Base-by-base conservation (phyloP, 2,797 vertebrate genomes). In the Saxicola maurus region DNA sequence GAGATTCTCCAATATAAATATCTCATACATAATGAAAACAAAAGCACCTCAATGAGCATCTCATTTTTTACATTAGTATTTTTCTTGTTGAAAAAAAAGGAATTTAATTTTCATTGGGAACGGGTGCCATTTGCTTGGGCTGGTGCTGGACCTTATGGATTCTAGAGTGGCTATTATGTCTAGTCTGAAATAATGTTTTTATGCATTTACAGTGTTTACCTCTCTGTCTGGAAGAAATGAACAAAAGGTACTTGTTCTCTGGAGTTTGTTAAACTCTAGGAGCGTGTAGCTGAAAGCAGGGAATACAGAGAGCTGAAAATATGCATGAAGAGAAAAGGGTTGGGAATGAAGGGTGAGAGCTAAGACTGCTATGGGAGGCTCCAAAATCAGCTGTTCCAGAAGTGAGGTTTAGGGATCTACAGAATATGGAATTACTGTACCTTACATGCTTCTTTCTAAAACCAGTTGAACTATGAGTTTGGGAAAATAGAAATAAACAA, bases 161-260 rank as follows among this genome's bases (percentile, higher is more conserved):
- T 77, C 23, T 43, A 40, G 15, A 4, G 14, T 38, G 19, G 17
- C 4, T 67, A 5, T 49, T 49, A 35, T 0, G 2, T 48, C 45
- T 51, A 40, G 33, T 56, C 38, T 65, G 43, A 91, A 85, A 67
- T 60, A 2, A 64, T 0, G 1, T 30, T 18, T 74, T 67, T 35
- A 33, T 42, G 25, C 10, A 35, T 30, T 42, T 15, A 35, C 7
- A n/a, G 25, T 17, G 0, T 51, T 77, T 78, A 19, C 13, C 27
- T 78, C 33, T 17, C 7, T n/a, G 11, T 71, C 61, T 84, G 10
- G 1, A 16, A 67, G 37, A 48, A 5, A 24, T 12, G 4, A 89
- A 66, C 6, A 61, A 76, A 77, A 55, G 0, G 0, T 24, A 6
- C 18, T 37, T 49, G 27, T 40, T 5, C 6, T 59, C 40, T 49